Evolutionary conservation across 1,140 invertebrate genomes (phyloP).

Genomic region (Pogonomyrmex californicus): DNA sequence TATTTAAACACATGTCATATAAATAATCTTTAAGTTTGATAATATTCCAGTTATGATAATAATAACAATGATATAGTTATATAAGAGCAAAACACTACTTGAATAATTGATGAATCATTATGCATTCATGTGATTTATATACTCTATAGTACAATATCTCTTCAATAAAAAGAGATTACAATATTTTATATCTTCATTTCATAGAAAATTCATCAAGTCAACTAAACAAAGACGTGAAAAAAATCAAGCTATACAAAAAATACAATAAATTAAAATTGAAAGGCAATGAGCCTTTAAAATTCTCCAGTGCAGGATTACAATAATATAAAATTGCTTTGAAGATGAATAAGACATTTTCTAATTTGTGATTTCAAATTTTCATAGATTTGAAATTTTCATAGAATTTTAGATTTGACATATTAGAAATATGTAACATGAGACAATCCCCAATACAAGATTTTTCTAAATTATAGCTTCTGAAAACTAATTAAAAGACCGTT

Average conservation of each 20-base stretch:
- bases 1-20: neutral
- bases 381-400: neutral
- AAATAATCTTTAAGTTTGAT: neutral
- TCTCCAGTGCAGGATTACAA: neutral
- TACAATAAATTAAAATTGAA: neutral
- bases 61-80: slow-evolving; percentile 16
- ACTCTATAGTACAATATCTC: neutral
- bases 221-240: neutral
- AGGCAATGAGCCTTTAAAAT: too few species aligned
- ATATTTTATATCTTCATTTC: neutral
- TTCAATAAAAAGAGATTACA: neutral
- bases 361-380: neutral
- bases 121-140: neutral
- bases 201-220: neutral
- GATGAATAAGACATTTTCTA: neutral
- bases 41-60: too few species aligned
- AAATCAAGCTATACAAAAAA: too few species aligned
- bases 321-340: neutral
- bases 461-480: neutral
- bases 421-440: neutral
- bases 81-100: slow-evolving; percentile 12
- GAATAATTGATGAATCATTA: slow-evolving; percentile 33
- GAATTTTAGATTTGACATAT: neutral
- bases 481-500: neutral
- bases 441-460: neutral